Evolutionary conservation across 2,797 vertebrate genomes (phyloP).

Genomic region (Micrastur ruficollis): DNA sequence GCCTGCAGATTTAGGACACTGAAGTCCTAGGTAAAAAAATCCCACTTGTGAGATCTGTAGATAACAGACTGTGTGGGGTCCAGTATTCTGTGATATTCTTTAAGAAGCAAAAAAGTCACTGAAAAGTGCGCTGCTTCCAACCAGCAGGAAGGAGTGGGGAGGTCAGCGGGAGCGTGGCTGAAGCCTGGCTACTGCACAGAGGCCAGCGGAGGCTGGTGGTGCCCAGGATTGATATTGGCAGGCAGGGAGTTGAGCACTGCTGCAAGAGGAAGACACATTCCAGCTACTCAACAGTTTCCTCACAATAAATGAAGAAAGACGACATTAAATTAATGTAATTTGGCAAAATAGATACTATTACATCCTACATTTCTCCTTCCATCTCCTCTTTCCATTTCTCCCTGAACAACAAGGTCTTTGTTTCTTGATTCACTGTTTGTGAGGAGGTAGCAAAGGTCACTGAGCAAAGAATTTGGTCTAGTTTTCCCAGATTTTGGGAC

Average conservation of each 20-base stretch:
- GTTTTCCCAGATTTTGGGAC: neutral
- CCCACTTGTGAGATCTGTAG: neutral
- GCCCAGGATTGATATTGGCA: neutral
- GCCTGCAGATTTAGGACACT: neutral
- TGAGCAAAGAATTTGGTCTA: neutral
- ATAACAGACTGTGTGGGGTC: neutral
- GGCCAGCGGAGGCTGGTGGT: neutral
- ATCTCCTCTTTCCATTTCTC: neutral
- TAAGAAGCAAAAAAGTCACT: neutral
- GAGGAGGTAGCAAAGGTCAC: neutral
- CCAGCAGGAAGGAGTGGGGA: neutral
- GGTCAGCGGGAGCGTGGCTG: fast-evolving
- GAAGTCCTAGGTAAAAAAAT: neutral
- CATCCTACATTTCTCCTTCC: neutral
- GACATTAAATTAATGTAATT: neutral
- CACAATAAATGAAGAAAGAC: neutral
- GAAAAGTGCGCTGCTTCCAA: neutral
- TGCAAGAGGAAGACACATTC: neutral
- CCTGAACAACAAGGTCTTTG: neutral
- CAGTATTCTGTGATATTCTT: neutral
- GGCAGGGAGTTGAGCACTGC: neutral
- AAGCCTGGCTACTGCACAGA: neutral
- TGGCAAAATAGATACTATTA: neutral
- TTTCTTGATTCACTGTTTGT: neutral
- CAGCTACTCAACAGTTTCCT: neutral